Conservation (phyloP, 1,140 invertebrate species). For the Fopius arisanus region DNA sequence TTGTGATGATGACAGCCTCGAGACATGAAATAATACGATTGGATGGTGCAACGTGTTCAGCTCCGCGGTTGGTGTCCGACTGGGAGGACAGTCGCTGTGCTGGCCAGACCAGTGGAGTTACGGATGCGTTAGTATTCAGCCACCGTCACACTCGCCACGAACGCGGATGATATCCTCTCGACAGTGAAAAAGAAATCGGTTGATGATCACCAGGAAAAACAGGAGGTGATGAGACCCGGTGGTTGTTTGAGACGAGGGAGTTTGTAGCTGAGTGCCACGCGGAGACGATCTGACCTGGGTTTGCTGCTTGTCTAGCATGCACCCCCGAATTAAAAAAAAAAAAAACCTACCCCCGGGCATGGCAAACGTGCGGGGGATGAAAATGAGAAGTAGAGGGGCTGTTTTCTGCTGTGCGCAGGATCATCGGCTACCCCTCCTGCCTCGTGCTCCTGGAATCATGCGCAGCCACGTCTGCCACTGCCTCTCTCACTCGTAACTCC, state of each 20-base stretch:
- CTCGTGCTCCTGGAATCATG: constrained; percentile 7
- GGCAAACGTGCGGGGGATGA: constrained; percentile 33
- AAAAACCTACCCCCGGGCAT: constrained; percentile 15
- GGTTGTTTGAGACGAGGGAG: constrained; percentile 32
- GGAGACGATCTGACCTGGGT: constrained; percentile 50
- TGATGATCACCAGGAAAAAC: neutral
- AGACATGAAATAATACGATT: neutral
- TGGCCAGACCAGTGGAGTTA: constrained; percentile 30
- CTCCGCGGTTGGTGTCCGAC: constrained; percentile 47
- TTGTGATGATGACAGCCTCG: neutral
- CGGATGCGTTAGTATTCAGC: constrained; percentile 30
- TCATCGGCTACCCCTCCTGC: constrained; percentile 46
- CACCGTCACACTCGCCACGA: constrained; percentile 29
- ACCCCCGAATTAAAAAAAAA: no score
- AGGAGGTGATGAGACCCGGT: constrained; percentile 27
- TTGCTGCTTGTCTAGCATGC: constrained; percentile 37
- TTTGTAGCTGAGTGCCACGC: constrained; percentile 50
- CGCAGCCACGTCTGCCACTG: neutral
- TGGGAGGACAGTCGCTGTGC: constrained; percentile 38
- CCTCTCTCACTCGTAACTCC: neutral
- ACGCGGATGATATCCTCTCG: neutral
- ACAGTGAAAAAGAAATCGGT: neutral
- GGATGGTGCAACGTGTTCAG: constrained; percentile 32
- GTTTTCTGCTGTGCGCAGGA: constrained; percentile 56
- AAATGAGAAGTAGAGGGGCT: constrained; percentile 47